These are phyloP conservation scores for Xestobium rufovillosum DNA, from an alignment of 2,888 invertebrate genomes.

Conservation along the genomic window DNA sequence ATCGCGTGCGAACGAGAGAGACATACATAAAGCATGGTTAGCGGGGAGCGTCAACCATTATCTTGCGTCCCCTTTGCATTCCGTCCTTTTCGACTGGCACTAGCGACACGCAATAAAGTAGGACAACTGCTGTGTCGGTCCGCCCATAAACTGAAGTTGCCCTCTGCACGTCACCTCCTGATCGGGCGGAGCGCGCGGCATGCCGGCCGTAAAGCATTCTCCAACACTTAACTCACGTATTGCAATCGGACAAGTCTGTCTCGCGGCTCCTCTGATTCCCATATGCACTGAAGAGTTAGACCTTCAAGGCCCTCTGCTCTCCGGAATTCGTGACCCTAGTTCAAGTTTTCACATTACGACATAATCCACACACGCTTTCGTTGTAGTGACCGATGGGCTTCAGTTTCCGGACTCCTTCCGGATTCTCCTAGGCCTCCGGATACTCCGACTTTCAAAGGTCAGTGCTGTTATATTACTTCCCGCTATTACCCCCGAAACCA, in stretches of 20 bases:
- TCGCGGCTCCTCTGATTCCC: conserved; percentile 38
- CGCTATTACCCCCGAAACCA: conserved; percentile 24
- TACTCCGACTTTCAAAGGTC: conserved; percentile 40
- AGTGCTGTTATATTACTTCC: conserved; percentile 41
- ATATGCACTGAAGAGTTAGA: conserved; percentile 22
- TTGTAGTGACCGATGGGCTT: conserved; percentile 41
- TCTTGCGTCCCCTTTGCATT: conserved; percentile 39
- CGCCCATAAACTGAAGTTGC: conserved; percentile 44
- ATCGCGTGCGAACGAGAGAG: conserved; percentile 45
- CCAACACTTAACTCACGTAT: conserved; percentile 46
- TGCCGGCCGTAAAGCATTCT: conserved; percentile 45
- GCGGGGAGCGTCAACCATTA: conserved; percentile 48
- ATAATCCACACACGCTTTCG: conserved; percentile 19
- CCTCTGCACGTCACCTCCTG: conserved; percentile 31
- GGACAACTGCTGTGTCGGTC: conserved; percentile 43
- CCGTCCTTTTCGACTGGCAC: conserved; percentile 33
- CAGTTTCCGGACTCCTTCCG: conserved; percentile 41
- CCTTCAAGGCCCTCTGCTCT: conserved; percentile 19
- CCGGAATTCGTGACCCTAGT: conserved; percentile 7
- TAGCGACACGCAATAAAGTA: conserved; percentile 32
- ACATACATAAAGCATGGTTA: conserved; percentile 47
- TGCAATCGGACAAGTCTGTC: conserved; percentile 43
- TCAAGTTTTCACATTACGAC: conserved; percentile 16
- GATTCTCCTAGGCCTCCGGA: conserved; percentile 39
- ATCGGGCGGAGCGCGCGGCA: conserved; percentile 40